These are phyloP conservation scores for Platycheirus albimanus DNA, from an alignment of 2,888 invertebrate genomes.

Conservation along the genomic window DNA sequence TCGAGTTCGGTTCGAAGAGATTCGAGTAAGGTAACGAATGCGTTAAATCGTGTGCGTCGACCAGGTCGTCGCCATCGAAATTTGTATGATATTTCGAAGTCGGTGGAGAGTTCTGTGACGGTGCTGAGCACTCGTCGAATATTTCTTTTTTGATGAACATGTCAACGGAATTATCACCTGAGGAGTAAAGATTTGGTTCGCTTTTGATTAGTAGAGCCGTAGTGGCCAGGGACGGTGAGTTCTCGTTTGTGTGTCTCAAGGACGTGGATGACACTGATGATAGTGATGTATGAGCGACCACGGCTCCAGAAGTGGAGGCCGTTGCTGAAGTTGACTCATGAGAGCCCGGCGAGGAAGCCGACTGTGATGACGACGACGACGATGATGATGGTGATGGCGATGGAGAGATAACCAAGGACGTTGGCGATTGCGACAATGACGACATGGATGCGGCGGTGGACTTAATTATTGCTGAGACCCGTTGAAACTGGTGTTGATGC, in stretches of 20 bases:
- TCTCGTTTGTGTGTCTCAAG: conserved; percentile 65
- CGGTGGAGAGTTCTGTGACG: conserved; percentile 81
- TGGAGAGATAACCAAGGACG: conserved; percentile 59
- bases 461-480: conserved; percentile 70
- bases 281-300: conserved; percentile 44
- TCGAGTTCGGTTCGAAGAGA: conserved; percentile 81
- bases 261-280: conserved; percentile 65
- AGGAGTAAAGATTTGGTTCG: conserved; percentile 82
- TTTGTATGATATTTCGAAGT: conserved; percentile 81
- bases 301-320: conserved; percentile 58
- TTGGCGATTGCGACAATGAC: conserved; percentile 71
- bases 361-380: conserved; percentile 69
- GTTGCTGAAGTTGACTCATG: conserved; percentile 41
- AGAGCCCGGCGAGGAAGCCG: conserved; percentile 72
- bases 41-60: conserved; percentile 81
- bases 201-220: conserved; percentile 81
- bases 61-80: conserved; percentile 81
- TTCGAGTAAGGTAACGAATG: conserved; percentile 82
- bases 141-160: conserved; percentile 82
- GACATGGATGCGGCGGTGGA: conserved; percentile 69
- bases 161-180: conserved; percentile 82
- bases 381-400: conserved; percentile 76
- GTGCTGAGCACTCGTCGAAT: conserved; percentile 81
- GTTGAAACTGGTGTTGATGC: conserved; percentile 74
- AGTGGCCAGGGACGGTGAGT: conserved; percentile 82